Base-by-base conservation (phyloP, 1,140 invertebrate species). In the Onthophagus taurus region DNA sequence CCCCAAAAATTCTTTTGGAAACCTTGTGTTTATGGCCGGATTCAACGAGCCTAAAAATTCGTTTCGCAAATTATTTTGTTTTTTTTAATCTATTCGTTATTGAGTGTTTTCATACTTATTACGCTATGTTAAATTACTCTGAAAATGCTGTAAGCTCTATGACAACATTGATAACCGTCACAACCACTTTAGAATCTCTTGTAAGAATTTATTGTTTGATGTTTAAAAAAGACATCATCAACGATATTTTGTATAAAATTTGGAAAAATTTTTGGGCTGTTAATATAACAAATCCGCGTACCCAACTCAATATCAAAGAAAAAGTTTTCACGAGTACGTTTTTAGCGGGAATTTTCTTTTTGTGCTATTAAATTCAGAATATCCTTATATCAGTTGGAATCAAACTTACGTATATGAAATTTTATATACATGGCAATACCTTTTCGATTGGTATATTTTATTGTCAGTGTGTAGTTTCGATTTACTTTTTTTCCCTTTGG, bases 221-320 rank as follows among this genome's bases (percentile, higher is more conserved):
- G 6, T 16, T 29, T 11, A 41, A 29, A 13, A 41, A 41, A 14
- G 11, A 16, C 5, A 14, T 14, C 12, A 26, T 41, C 8, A 41
- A 41, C 11, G 7, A 41, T 9, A 41, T 41, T 4, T 29, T 41
- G 7, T 29, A 6, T 8, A 29, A 30, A 11, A 18, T 41, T 2
- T 41, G 38, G 38, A n/a, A 13, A 24, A 29, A 41, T 16, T 41
- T 41, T 17, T 41, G 38, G 38, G 12, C 38, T 4, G 14, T 41
- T 9, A 26, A 41, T 13, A 5, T 2, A 3, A 1, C 29, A 4
- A 14, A 41, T 2, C 12, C 17, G 11, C 0, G 4, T 14, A 17
- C 23, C 1, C n/a, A 4, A 26, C n/a, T 41, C 21, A 11, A 41
- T 26, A 4, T 0, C 24, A 1, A 14, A 23, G 4, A 11, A 26